Evolutionary conservation across 1,140 invertebrate species (phyloP).

Genomic region (Idris sp.): DNA sequence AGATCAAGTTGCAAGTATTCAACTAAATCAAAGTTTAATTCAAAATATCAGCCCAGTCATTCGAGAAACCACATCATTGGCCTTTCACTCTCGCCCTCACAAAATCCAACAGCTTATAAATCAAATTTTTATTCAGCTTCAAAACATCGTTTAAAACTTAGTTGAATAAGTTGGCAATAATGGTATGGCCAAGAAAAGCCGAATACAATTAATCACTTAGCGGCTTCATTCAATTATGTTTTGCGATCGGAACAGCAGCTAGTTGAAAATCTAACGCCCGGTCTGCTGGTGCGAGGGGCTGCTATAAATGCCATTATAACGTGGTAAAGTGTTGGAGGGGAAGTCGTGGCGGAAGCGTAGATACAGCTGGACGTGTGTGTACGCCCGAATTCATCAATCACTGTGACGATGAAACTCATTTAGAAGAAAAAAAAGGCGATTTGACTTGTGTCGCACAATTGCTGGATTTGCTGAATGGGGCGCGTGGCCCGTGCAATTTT

Average conservation of each 20-base stretch:
- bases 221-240: constrained; percentile 74
- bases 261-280: constrained; percentile 24
- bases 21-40: too few species aligned
- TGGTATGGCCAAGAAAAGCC: constrained; percentile 54
- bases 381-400: constrained; percentile 70
- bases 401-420: constrained; percentile 68
- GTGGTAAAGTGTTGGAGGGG: constrained; percentile 47
- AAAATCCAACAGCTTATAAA: constrained; percentile 26
- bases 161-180: constrained; percentile 36
- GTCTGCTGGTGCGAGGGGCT: constrained; percentile 38
- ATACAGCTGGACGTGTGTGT: constrained; percentile 37
- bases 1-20: too few species aligned
- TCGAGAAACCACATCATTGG: too few species aligned
- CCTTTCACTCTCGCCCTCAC: too few species aligned
- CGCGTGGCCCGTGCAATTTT: constrained; percentile 16
- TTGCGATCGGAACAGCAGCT: constrained; percentile 49
- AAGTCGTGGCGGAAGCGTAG: constrained; percentile 51
- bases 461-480: constrained; percentile 21
- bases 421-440: constrained; percentile 61
- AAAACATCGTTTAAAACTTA: constrained; percentile 27
- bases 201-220: constrained; percentile 73
- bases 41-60: too few species aligned
- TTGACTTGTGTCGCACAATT: constrained; percentile 41
- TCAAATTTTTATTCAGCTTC: constrained; percentile 34
- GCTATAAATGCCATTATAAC: constrained; percentile 55